These are phyloP conservation scores for Monoplex corrugatus DNA, from an alignment of 2,888 invertebrate genomes.

Conservation along the genomic window DNA sequence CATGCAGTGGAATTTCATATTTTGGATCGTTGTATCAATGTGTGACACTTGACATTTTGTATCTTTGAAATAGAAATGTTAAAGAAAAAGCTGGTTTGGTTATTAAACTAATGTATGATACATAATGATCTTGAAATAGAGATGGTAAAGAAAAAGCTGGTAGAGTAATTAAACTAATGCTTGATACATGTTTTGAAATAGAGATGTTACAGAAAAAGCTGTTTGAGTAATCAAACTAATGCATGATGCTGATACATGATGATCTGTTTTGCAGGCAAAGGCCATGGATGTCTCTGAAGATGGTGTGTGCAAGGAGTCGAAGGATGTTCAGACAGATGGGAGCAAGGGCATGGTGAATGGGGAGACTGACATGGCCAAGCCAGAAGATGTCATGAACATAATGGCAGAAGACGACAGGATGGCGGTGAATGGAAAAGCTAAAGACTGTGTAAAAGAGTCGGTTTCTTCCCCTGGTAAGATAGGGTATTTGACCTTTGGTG, in stretches of 20 bases:
- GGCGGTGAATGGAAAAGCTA: not conserved
- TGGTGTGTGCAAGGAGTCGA: not conserved
- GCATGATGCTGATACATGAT: not conserved
- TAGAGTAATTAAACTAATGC: too few species aligned
- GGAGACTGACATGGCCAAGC: not conserved
- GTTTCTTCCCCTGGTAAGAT: not conserved
- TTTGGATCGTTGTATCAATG: too few species aligned
- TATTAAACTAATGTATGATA: too few species aligned
- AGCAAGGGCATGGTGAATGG: not conserved
- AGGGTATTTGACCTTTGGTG: constrained; percentile 23
- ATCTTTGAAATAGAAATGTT: too few species aligned
- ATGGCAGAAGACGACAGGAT: not conserved
- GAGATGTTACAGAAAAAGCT: too few species aligned
- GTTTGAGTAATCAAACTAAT: not conserved
- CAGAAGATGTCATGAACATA: not conserved
- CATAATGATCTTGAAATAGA: too few species aligned
- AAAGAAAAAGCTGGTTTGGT: too few species aligned
- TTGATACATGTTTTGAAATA: too few species aligned
- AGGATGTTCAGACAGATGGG: not conserved
- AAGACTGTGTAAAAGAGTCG: not conserved
- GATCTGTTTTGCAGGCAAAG: constrained; percentile 11
- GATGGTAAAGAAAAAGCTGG: too few species aligned
- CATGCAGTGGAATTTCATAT: too few species aligned
- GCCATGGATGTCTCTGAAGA: constrained; percentile 20
- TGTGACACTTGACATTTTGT: too few species aligned